Base-by-base conservation (phyloP, 2,113 vertebrate species). In the Neodon shergylaensis region DNA sequence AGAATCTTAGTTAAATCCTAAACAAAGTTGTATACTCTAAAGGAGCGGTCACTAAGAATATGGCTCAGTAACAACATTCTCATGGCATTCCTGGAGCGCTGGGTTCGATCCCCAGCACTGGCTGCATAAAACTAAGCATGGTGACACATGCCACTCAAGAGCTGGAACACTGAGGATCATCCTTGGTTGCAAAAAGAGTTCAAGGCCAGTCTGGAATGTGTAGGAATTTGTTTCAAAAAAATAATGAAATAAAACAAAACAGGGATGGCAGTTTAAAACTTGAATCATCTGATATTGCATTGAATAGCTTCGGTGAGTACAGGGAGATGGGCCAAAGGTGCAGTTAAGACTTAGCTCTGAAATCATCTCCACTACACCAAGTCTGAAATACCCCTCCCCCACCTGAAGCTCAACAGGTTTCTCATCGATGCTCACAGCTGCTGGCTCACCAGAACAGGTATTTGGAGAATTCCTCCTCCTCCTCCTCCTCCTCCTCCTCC, bases 261-360 rank as follows among this genome's bases (percentile, higher is more conserved):
- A 36, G 78, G 94, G 44, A 65, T 72, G 77, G 17, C 11, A 84
- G 90, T 28, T 90, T 84, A 84, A 44, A 90, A 87, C 4, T 73
- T 24, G 85, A 83, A 63, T 58, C 74, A 70, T 54, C 28, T 91
- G 68, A 82, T 36, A 21, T 4, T 54, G 52, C 22, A 36, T 76
- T 68, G 63, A 89, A 89, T 1, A 90, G 44, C 21, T 88, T 68
- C 42, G 13, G 21, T 61, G 72, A 19, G 39, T 82, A 61, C 61
- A 14, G 16, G 39, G 14, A 24, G 36, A 31, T 72, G 21, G 66
- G 31, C 16, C 81, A 88, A 92, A 22, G 78, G 54, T 77, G 66
- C 70, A 78, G 52, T 72, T 24, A 49, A 79, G 74, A 92, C 26
- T 87, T 70, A 89, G 44, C 79, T 90, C 84, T 72, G 78, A 96